Evolutionary conservation across 92 coral and sea anemone genomes (phyloP), one percentile per base, ranked within the genome.

Genomic region (Palythoa grandis): DNA sequence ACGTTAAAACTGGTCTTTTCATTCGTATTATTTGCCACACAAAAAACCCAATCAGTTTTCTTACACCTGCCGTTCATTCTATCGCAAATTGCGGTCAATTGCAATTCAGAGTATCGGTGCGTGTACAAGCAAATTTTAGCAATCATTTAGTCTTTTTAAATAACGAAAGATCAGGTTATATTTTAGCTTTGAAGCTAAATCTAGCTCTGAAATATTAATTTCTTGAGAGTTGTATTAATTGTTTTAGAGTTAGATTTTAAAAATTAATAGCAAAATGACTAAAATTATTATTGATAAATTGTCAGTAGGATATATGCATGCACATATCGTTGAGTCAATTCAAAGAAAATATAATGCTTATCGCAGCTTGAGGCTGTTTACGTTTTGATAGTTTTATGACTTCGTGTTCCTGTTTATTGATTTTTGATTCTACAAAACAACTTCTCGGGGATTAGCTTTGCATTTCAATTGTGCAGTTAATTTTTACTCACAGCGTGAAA

Each of bases 41-140:
- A 29, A 0, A 29, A 29, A 29, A 29, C 35, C 35, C 20, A 77
- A 71, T 8, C 53, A 9, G 40, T 3, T 50, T 7, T 77, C 35
- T 12, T 47, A 54, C 82, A 77, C 82, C 82, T 77, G 82, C 70
- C 68, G 70, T 77, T 77, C 35, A 29, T 29, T 29, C 35, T 77
- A 77, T 77, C 82, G 11, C 24, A 76, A 25, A 57, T 23, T 77
- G 69, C 25, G 79, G 79, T 13, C 79, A 14, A 43, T 43, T 5
- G 7, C 50, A 43, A 29, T n/a, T n/a, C n/a, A n/a, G n/a, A n/a
- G n/a, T 43, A 3, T 43, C 50, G 50, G 50, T 3, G 3, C 50
- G 7, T 43, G 9, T 5, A 43, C 6, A 43, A 5, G 50, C 7
- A 43, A 43, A 43, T 43, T 43, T 43, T 77, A 77, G n/a, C 53